phyloP scores from a whole-genome alignment of 2,888 invertebrate species.

The Tortrix viridana region DNA sequence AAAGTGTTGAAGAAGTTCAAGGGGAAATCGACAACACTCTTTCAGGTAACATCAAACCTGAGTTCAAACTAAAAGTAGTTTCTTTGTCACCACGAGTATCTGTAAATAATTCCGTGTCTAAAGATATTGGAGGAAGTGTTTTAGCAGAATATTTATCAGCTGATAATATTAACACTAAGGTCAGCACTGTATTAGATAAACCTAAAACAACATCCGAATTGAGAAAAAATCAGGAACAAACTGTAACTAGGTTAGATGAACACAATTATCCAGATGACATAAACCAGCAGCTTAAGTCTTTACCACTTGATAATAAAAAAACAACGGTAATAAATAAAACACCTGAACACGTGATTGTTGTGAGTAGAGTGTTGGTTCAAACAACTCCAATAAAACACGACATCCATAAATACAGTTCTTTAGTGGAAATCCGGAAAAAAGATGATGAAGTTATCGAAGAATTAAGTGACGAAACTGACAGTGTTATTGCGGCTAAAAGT shows the following conservation, averaged over 20 bases:
- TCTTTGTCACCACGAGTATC: too few species aligned
- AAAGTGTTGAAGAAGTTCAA: background rate
- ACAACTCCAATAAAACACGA: slow-evolving; percentile 52
- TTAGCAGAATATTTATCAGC: too few species aligned
- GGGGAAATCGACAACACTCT: too few species aligned
- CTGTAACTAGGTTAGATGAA: background rate
- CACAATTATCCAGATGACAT: background rate
- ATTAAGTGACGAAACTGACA: slow-evolving; percentile 46
- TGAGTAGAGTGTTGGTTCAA: slow-evolving; percentile 54
- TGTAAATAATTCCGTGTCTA: too few species aligned
- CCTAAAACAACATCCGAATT: slow-evolving; percentile 33
- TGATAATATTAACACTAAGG: too few species aligned
- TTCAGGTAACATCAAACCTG: too few species aligned
- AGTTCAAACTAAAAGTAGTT: too few species aligned
- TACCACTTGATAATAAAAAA: background rate
- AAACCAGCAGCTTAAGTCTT: background rate
- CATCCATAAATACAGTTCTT: slow-evolving; percentile 27
- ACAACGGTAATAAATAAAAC: background rate
- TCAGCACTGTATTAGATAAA: slow-evolving; percentile 18
- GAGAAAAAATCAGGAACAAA: slow-evolving; percentile 19
- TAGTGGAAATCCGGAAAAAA: slow-evolving; percentile 39
- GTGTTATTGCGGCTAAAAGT: slow-evolving; percentile 37
- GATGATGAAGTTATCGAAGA: slow-evolving; percentile 48
- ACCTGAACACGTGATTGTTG: slow-evolving; percentile 27
- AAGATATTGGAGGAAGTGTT: too few species aligned